Evolutionary conservation across 2,888 invertebrate genomes (phyloP), one percentile per base, ranked within the genome.

Genomic region (Noctua janthina): DNA sequence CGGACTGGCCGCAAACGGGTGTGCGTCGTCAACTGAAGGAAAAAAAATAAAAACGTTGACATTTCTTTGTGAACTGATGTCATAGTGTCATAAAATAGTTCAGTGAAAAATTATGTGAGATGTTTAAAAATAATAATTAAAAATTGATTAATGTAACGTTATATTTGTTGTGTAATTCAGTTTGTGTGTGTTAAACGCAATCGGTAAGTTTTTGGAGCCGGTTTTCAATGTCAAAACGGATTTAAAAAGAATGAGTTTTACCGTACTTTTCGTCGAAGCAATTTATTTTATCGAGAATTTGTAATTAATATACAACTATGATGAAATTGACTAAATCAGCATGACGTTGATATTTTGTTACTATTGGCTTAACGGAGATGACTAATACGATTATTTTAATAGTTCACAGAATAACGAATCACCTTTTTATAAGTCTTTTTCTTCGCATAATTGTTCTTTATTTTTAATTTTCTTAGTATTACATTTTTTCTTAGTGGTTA

Each of bases 31-130:
- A 91, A 91, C 87, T 91, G 75, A 70, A 83, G 88, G 90, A 92
- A 93, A 94, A 95, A 94, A 93, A 92, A 89, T 80, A 91, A 92
- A 93, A 93, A 93, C 91, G 94, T 94, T 96, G 96, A 96, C 96
- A 91, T 95, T 94, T 94, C 92, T 92, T 94, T 94, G 92, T 93
- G 92, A 92, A 91, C 92, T 94, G 93, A 93, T 94, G 92, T 83
- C 86, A 82, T 72, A 67, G 1, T 81, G 85, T 94, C 93, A 93
- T 93, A 91, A 73, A 84, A 81, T 88, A 82, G 68, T 85, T 89
- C 85, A 91, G 92, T 92, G 92, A 84, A 92, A 91, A 93, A 90
- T 92, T 91, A 82, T 90, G 91, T 90, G 83, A 91, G 90, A 91
- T 92, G 90, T 89, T 87, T 43, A 79, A 89, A 74, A 78, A 68